Conservation (phyloP, 1,140 invertebrate species). For the Zaprionus africanus region DNA sequence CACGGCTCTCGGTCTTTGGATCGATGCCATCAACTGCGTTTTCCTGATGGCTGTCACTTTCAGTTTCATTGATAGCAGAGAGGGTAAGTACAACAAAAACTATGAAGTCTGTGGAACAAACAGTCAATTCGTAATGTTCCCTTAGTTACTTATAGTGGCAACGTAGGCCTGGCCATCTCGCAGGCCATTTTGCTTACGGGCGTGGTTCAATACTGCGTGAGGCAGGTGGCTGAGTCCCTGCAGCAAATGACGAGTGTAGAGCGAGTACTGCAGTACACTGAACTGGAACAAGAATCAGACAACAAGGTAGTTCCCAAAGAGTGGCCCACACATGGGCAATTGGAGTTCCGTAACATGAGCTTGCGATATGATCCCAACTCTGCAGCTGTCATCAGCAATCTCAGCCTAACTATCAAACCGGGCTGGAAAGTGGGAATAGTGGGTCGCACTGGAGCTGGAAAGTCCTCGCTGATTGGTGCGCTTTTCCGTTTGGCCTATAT, state of each 20-base stretch:
- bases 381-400: slow-evolving; percentile 88
- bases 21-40: slow-evolving; percentile 89
- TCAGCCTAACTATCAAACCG: slow-evolving; percentile 87
- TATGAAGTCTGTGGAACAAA: background rate
- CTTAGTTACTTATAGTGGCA: slow-evolving; percentile 86
- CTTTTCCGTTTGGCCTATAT: slow-evolving; percentile 89
- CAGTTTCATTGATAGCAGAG: slow-evolving; percentile 85
- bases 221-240: slow-evolving; percentile 93
- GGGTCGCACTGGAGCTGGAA: slow-evolving; percentile 92
- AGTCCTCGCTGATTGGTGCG: slow-evolving; percentile 91
- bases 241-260: slow-evolving; percentile 94
- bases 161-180: slow-evolving; percentile 92
- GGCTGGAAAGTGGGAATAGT: slow-evolving; percentile 89
- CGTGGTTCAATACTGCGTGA: slow-evolving; percentile 93
- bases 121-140: background rate
- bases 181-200: slow-evolving; percentile 92
- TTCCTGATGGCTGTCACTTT: slow-evolving; percentile 88
- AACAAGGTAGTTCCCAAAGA: slow-evolving; percentile 69
- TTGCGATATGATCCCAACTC: slow-evolving; percentile 88
- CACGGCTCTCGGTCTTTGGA: slow-evolving; percentile 90
- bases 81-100: slow-evolving; percentile 56
- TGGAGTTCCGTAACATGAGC: slow-evolving; percentile 88
- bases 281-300: slow-evolving; percentile 85
- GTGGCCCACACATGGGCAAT: slow-evolving; percentile 85
- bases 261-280: slow-evolving; percentile 90